Evolutionary conservation across 2,113 vertebrate genomes (phyloP), one percentile per base, ranked within the genome.

Genomic region (Peromyscus leucopus): DNA sequence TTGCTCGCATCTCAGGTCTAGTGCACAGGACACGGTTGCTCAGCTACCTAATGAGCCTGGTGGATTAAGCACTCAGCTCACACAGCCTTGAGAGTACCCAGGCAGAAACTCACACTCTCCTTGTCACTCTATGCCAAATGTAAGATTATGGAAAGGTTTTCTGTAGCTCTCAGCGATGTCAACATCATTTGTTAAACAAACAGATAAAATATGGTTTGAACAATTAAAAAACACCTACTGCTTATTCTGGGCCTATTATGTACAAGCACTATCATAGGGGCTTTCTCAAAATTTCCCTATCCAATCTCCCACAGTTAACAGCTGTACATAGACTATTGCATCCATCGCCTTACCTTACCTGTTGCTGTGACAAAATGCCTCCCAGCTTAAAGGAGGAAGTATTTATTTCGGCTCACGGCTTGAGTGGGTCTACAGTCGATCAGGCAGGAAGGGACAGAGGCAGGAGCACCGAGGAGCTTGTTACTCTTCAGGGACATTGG

Each of bases 221-320:
- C 87, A 88, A n/a, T 72, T 94, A 65, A 33, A 97, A 72, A 74
- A 67, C 28, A 46, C 48, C 48, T 91, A 69, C 42, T 19, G 15
- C 78, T 80, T 91, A 78, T 85, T 93, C 26, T 74, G 59, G 39
- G 39, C 28, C 88, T 83, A 82, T 83, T 63, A 16, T n/a, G 31
- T 76, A 17, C 48, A 36, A 10, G 72, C 13, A 42, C 19, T 72
- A 88, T 28, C 42, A 33, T 63, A 80, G 89, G 72, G 46, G 42
- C 46, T 90, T n/a, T 94, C 67, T 90, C 84, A 91, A 83, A 61
- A 90, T 90, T 93, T 94, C 71, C 76, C 28, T 46, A 79, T 69
- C 75, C 72, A 93, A 39, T 88, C 26, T 87, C 61, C 80, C 61
- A 80, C 8, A 71, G 71, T 24, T 89, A 91, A 90, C 63, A 95